Base-by-base conservation (phyloP, 2,888 invertebrate species). In the Pantelozetes paolii region DNA sequence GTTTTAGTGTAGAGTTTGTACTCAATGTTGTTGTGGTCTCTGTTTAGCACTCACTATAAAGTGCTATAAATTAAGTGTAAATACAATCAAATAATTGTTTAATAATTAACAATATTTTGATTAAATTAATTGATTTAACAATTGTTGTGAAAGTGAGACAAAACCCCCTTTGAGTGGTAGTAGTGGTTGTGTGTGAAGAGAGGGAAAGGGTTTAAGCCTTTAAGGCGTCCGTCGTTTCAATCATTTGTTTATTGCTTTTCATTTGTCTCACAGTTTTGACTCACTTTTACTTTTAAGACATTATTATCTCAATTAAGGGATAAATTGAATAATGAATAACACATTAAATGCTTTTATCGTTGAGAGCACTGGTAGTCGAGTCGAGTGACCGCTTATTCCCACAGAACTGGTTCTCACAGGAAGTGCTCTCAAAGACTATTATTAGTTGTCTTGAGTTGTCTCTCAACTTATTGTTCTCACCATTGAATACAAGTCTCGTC, bases 341-440 rank as follows among this genome's bases (percentile, higher is more conserved):
- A 20, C 26, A 54, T 54, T 26, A 54, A n/a, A 26, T 23, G 54
- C 9, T 36, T 36, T 8, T 36, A 36, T 36, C 6, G 36, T 36
- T 36, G 36, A 36, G 9, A 36, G 36, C 36, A 36, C 36, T 36
- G 36, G 36, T 9, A 32, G 59, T 32, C 30, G 26, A 28, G 26
- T 26, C 28, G 30, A 62, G 1, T 62, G 59, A 62, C 59, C 59
- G 32, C 18, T n/a, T 23, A 6, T 62, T 62, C 59, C n/a, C 59
- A 62, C 42, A 67, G 40, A 67, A 67, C 67, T 42, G 42, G 67
- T 67, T 67, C 40, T 67, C 62, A 62, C 62, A 62, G 62, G 62
- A 62, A 62, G 62, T 62, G 62, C 36, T 36, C 54, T 11, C 54
- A 26, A 54, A 54, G 26, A 54, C 54, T 54, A 54, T 54, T 54